Evolutionary conservation across 2,113 vertebrate species (phyloP).

Genomic region (Oceanodroma tethys): DNA sequence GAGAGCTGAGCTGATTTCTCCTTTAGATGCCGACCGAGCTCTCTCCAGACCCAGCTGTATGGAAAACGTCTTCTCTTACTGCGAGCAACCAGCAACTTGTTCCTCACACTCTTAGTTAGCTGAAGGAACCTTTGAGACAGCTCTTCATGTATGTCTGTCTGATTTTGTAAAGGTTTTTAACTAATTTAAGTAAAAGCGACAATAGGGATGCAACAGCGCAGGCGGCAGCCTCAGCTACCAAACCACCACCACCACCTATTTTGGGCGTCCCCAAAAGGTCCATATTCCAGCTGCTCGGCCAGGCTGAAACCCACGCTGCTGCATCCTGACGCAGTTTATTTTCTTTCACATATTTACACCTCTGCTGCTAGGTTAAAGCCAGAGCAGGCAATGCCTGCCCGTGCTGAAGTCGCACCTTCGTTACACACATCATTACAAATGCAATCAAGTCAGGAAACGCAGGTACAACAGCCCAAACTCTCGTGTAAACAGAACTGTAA

Average conservation of each 20-base stretch:
- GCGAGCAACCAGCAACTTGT: background rate
- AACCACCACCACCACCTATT: background rate
- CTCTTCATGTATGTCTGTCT: rapidly evolving
- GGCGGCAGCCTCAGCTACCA: background rate
- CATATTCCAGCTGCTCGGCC: background rate
- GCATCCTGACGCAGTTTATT: background rate
- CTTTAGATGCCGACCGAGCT: background rate
- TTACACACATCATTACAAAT: background rate
- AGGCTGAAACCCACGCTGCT: background rate
- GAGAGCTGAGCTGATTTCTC: rapidly evolving
- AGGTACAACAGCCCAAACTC: background rate
- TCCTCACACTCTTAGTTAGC: background rate
- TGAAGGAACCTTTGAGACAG: background rate
- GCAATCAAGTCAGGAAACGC: background rate
- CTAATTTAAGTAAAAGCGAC: background rate
- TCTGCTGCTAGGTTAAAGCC: background rate
- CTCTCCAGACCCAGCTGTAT: background rate
- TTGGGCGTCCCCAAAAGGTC: background rate
- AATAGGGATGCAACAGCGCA: background rate
- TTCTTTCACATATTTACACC: background rate
- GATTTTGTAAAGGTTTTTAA: background rate
- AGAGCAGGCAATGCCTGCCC: background rate
- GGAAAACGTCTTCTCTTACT: background rate
- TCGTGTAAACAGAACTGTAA: background rate
- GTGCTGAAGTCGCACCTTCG: rapidly evolving